A percentile compares a stretch with the other conserved stretches of the same genome.
Evolutionary conservation across 2,888 invertebrate species (phyloP).

Genomic region (Pycnomerus fuliginosus): DNA sequence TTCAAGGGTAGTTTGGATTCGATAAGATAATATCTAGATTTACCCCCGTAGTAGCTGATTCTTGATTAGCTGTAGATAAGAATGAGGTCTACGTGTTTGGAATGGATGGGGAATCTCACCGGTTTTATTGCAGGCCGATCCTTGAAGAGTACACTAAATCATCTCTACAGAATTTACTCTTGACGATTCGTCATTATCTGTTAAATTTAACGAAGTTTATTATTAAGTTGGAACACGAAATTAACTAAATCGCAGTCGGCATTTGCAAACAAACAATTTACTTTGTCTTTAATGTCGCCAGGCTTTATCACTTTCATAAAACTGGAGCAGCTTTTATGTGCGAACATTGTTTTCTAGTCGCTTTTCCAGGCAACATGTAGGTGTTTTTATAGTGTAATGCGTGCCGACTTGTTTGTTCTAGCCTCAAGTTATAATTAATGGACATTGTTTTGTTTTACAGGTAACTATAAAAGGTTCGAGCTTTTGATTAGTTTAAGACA

Average conservation of each 20-base stretch:
- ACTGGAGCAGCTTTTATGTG: conserved; percentile 7
- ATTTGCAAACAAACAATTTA: conserved; percentile 18
- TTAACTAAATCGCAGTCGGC: conserved; percentile 9
- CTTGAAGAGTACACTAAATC: neutral
- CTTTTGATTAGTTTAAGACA: too few species aligned
- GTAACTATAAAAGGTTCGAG: conserved; percentile 22
- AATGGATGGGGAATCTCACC: conserved; percentile 24
- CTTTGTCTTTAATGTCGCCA: conserved; percentile 15
- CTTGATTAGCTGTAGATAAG: conserved; percentile 36
- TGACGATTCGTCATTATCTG: too few species aligned
- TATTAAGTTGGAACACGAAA: conserved; percentile 3
- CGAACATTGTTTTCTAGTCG: conserved; percentile 8
- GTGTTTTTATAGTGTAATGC: conserved; percentile 25
- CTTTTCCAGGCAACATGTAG: conserved; percentile 7
- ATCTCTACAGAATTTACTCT: neutral
- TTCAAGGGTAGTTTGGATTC: conserved; percentile 27
- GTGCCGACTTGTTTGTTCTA: conserved; percentile 28
- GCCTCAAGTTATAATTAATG: conserved; percentile 28
- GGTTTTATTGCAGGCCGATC: conserved; percentile 16
- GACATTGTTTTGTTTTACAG: conserved; percentile 26
- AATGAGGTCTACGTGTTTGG: conserved; percentile 34
- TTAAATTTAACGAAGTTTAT: too few species aligned
- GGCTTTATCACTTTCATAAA: conserved; percentile 18
- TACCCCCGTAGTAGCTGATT: conserved; percentile 30
- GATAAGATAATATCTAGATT: conserved; percentile 37